Percentiles rank a stretch among this genome's conserved stretches.
phyloP scores from a whole-genome alignment of 2,888 invertebrate species.

The Zygothrica quintamaculata region DNA sequence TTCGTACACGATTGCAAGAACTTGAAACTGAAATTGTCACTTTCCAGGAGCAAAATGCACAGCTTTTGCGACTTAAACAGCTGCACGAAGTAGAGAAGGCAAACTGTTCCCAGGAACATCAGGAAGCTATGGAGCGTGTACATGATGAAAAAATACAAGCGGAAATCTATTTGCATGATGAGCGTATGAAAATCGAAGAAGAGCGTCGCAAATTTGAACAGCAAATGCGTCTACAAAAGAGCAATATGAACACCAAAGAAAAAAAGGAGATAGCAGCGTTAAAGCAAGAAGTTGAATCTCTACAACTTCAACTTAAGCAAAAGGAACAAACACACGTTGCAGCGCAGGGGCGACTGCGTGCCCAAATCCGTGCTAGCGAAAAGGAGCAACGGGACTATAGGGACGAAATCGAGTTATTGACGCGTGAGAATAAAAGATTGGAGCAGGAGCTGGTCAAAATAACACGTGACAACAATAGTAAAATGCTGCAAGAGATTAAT shows the following conservation, averaged over 20 bases:
- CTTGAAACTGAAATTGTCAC: constrained; percentile 88
- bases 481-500: constrained; percentile 91
- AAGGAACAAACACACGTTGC: constrained; percentile 91
- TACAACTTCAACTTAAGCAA: constrained; percentile 88
- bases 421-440: constrained; percentile 88
- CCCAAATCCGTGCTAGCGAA: constrained; percentile 90
- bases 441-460: constrained; percentile 87
- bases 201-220: constrained; percentile 88
- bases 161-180: constrained; percentile 89
- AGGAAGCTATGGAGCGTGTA: constrained; percentile 86
- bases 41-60: constrained; percentile 86
- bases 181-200: constrained; percentile 88
- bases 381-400: constrained; percentile 88
- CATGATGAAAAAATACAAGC: constrained; percentile 88
- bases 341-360: constrained; percentile 89
- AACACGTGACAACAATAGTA: constrained; percentile 87
- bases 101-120: constrained; percentile 87
- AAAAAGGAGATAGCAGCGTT: constrained; percentile 88
- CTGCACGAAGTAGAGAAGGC: constrained; percentile 87
- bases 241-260: constrained; percentile 88
- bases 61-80: constrained; percentile 86
- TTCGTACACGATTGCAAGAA: constrained; percentile 87
- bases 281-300: constrained; percentile 87
- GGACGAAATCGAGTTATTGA: constrained; percentile 88
- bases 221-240: constrained; percentile 88